These are phyloP conservation scores for Bugulina stolonifera DNA, from an alignment of 2,888 invertebrate species.

Conservation along the genomic window DNA sequence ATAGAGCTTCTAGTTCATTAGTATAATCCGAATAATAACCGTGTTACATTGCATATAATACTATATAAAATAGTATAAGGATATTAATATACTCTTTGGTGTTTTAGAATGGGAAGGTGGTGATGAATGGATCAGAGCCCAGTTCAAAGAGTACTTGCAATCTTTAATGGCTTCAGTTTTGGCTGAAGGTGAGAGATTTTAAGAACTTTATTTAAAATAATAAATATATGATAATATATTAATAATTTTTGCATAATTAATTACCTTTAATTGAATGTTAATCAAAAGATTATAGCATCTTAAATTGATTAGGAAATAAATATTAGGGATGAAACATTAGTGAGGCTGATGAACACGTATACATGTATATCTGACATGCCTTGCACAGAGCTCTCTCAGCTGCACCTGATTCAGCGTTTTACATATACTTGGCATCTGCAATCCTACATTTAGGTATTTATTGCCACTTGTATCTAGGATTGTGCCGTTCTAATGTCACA, in stretches of 20 bases:
- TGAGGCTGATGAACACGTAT: too few species aligned
- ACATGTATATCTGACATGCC: too few species aligned
- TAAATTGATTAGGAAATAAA: background rate
- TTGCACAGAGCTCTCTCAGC: too few species aligned
- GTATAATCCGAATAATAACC: too few species aligned
- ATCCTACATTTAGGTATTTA: background rate
- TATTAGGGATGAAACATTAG: background rate
- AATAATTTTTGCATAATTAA: background rate
- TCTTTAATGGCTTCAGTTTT: conserved; percentile 48
- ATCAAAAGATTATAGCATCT: background rate
- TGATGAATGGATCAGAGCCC: conserved; percentile 91
- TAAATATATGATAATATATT: background rate
- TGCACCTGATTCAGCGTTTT: too few species aligned
- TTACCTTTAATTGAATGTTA: background rate
- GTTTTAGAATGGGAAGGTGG: conserved; percentile 84
- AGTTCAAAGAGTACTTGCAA: conserved; percentile 62
- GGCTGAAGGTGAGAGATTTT: conserved; percentile 35
- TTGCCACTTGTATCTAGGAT: background rate
- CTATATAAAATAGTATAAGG: too few species aligned
- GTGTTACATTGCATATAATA: too few species aligned
- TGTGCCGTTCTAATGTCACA: background rate
- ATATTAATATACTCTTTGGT: too few species aligned
- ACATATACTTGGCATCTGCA: background rate
- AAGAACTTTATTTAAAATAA: too few species aligned
- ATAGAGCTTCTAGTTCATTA: too few species aligned